Conservation (phyloP, 2,797 vertebrate species). For the Capromys pilorides region DNA sequence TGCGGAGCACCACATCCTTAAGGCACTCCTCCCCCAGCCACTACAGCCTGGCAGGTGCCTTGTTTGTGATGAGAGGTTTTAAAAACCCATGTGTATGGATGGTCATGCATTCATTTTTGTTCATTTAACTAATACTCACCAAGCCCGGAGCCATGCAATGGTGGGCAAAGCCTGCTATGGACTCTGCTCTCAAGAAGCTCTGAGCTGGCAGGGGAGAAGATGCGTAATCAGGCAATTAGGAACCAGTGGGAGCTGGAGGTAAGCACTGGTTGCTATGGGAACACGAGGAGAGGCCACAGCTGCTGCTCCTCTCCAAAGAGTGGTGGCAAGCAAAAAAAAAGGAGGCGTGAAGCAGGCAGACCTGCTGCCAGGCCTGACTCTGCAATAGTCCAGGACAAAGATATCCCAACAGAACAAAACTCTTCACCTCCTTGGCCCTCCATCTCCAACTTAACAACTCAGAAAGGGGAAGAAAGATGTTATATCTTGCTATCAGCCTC, state of each 20-base stretch:
- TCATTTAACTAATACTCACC: constrained; percentile 76
- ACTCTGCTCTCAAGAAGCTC: constrained; percentile 76
- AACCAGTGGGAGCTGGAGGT: constrained; percentile 75
- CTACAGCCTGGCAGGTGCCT: constrained; percentile 67
- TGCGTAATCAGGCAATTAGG: constrained; percentile 80
- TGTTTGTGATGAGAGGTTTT: constrained; percentile 72
- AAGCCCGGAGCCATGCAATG: constrained; percentile 55
- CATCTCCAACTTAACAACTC: not conserved
- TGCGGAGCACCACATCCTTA: constrained; percentile 8
- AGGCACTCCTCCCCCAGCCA: not conserved
- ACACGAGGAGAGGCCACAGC: constrained; percentile 78
- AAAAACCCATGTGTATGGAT: constrained; percentile 71
- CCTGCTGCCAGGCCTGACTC: constrained; percentile 52
- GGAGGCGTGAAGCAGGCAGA: constrained; percentile 39
- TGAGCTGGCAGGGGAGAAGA: constrained; percentile 65
- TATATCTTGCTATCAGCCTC: not conserved
- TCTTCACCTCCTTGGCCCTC: constrained; percentile 2
- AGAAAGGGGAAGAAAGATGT: not conserved
- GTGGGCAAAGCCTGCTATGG: constrained; percentile 63
- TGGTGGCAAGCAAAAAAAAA: constrained; percentile 66
- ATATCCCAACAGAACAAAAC: constrained; percentile 43
- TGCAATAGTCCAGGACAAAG: not conserved
- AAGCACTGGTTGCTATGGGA: constrained; percentile 80
- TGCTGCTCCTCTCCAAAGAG: constrained; percentile 76
- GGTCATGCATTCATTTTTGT: constrained; percentile 75